phyloP scores from a whole-genome alignment of 2,113 vertebrate species.

The Garra rufa region DNA sequence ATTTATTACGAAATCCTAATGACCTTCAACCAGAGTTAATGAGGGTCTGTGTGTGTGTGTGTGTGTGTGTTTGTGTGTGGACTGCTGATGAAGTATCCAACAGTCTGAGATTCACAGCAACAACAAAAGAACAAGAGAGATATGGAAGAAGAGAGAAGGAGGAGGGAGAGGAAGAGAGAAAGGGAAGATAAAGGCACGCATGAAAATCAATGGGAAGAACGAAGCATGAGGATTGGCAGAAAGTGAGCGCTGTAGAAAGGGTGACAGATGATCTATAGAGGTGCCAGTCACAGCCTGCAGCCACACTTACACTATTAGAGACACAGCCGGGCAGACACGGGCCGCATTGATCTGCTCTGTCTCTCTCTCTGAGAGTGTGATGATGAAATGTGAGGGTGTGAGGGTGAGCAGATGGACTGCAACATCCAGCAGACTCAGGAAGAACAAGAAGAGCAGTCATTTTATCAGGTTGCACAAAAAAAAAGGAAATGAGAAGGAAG shows the following conservation, averaged over 20 bases:
- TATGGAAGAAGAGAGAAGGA: background rate
- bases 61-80: background rate
- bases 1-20: slow-evolving; percentile 27
- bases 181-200: slow-evolving; percentile 40
- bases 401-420: slow-evolving; percentile 44
- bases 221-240: slow-evolving; percentile 57
- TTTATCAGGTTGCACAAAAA: background rate
- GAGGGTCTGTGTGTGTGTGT: background rate
- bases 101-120: background rate
- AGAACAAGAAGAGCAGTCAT: slow-evolving; percentile 25
- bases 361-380: slow-evolving; percentile 47
- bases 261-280: slow-evolving; percentile 75
- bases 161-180: background rate
- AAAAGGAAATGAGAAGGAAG: background rate
- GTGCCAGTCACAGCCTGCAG: slow-evolving; percentile 69
- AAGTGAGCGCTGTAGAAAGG: slow-evolving; percentile 63
- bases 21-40: slow-evolving; percentile 23
- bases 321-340: slow-evolving; percentile 63
- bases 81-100: background rate
- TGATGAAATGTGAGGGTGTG: slow-evolving; percentile 43
- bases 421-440: slow-evolving; percentile 7
- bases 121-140: background rate
- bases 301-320: slow-evolving; percentile 62
- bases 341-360: slow-evolving; percentile 67
- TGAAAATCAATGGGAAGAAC: slow-evolving; percentile 61